These are phyloP conservation scores for Polylopha cassiicola DNA, from an alignment of 2,888 invertebrate genomes.

Conservation along the genomic window DNA sequence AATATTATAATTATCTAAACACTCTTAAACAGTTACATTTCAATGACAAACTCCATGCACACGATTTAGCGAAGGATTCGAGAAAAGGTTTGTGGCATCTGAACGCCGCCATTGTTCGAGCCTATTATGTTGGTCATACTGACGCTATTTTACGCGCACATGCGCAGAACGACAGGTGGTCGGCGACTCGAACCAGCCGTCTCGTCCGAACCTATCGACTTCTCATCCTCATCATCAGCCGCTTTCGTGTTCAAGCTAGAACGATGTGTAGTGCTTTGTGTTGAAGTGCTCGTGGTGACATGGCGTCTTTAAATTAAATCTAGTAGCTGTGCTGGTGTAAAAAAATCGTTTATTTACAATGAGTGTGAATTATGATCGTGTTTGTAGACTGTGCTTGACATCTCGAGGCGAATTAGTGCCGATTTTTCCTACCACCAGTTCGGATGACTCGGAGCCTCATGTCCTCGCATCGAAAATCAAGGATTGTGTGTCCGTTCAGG, in stretches of 20 bases:
- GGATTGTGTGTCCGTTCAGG: conserved; percentile 81
- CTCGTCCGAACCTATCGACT: conserved; percentile 74
- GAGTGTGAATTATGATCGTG: conserved; percentile 75
- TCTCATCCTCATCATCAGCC: conserved; percentile 78
- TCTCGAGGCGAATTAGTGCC: conserved; percentile 78
- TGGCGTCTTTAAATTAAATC: conserved; percentile 69
- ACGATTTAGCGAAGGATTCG: too few species aligned
- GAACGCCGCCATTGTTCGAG: conserved; percentile 40
- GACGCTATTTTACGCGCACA: conserved; percentile 72
- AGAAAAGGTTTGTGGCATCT: conserved; percentile 44
- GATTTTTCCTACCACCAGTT: conserved; percentile 78
- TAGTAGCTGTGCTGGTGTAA: conserved; percentile 51
- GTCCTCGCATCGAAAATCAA: conserved; percentile 80
- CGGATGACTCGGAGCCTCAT: conserved; percentile 71
- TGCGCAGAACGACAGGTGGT: conserved; percentile 79
- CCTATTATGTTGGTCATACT: conserved; percentile 57
- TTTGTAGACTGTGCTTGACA: conserved; percentile 81
- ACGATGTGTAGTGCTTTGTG: conserved; percentile 75
- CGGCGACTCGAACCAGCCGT: conserved; percentile 74
- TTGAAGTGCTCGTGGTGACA: conserved; percentile 76
- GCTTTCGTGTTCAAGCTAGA: conserved; percentile 74
- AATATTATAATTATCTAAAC: too few species aligned
- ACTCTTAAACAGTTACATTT: too few species aligned
- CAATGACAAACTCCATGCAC: too few species aligned
- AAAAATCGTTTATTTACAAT: conserved; percentile 72